phyloP scores from a whole-genome alignment of 2,888 invertebrate genomes.

The Coelinius sp. region DNA sequence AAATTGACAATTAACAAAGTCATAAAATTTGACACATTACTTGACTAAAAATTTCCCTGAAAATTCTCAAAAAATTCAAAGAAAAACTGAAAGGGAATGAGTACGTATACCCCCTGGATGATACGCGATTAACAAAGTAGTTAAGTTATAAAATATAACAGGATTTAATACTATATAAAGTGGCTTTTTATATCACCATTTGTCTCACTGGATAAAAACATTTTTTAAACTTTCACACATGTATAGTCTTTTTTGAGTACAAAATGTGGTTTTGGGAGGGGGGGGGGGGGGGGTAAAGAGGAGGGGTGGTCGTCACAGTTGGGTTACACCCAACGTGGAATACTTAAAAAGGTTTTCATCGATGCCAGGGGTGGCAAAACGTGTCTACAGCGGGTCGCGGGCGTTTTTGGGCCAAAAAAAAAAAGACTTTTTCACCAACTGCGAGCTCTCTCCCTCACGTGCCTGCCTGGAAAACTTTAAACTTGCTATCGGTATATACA shows the following conservation, averaged over 20 bases:
- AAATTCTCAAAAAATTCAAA: too few relatives aligned
- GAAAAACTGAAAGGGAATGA: too few relatives aligned
- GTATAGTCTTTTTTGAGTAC: neutral
- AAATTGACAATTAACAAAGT: too few relatives aligned
- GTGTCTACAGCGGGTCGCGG: constrained; percentile 38
- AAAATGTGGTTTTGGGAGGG: neutral
- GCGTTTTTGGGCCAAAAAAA: constrained; percentile 1
- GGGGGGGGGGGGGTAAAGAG: neutral
- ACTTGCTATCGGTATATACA: neutral
- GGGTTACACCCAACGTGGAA: constrained; percentile 44
- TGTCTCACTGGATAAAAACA: neutral
- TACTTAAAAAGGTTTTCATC: constrained; percentile 49
- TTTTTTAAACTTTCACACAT: neutral
- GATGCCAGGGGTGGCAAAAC: constrained; percentile 41
- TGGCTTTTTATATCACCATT: constrained; percentile 28
- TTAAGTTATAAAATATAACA: constrained; percentile 40
- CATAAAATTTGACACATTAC: too few relatives aligned
- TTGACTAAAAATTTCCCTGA: too few relatives aligned
- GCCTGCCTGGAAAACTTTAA: neutral
- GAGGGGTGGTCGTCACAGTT: constrained; percentile 37
- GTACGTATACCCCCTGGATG: too few relatives aligned
- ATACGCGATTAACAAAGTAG: constrained; percentile 35
- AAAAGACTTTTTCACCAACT: constrained; percentile 10
- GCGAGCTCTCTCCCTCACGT: neutral
- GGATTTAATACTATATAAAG: constrained; percentile 18